Base-by-base conservation (phyloP, 1,140 invertebrate species). In the Pollicipes pollicipes region DNA sequence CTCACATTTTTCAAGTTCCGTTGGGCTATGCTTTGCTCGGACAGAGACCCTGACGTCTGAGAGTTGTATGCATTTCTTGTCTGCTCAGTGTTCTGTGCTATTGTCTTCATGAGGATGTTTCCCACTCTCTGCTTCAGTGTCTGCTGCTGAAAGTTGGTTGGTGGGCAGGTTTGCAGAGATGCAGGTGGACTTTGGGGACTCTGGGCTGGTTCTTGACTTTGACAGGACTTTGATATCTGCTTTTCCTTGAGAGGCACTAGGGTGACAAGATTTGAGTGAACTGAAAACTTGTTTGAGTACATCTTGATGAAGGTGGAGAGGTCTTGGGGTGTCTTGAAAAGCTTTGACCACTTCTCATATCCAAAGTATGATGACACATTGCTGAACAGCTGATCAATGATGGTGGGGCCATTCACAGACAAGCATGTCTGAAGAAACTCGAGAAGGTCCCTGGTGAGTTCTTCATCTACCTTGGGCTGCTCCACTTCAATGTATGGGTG, bases 201-300 rank as follows among this genome's bases (percentile, higher is more conserved):
- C 21, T 70, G 68, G 29, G 24, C 26, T 31, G 70, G 37, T n/a
- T 35, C 66, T 29, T 30, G 30, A 27, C 6, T 69, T 3, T 71
- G 64, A 28, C 8, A 1, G 16, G 71, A 1, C 17, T 66, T 64
- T 21, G 26, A 6, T 16, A 26, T 68, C 66, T 69, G 67, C 37
- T 73, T 66, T 4, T 71, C 30, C 26, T 70, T 27, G 24, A 45
- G 67, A 70, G 71, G 70, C 75, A 78, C 72, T 72, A 94, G 78
- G 31, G 88, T 90, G 73, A 95, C 91, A 75, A 93, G 82, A 81
- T 94, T 93, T 66, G 88, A 85, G 78, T 95, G 91, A 45, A 95
- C 69, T 68, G 32, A 71, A 79, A 95, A 95, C 74, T 88, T 87
- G 78, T 95, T 89, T 16, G 90, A 89, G 77, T 93, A 91, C 82